Conservation (phyloP, 1,140 invertebrate species). For the Bombyx mandarina region DNA sequence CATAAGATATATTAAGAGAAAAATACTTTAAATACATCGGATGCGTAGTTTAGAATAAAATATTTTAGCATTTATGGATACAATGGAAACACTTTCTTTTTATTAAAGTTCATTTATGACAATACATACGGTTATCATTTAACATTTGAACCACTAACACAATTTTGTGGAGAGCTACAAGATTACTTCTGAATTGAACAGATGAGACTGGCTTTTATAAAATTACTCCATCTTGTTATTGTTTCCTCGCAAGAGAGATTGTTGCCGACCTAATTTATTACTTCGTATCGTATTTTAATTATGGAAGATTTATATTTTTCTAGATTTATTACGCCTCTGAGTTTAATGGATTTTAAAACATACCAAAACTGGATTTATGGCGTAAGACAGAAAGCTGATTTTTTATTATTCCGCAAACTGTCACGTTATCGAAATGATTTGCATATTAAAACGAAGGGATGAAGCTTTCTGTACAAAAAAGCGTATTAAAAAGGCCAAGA, state of each 20-base stretch:
- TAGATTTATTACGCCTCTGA: constrained; percentile 17
- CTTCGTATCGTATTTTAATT: constrained; percentile 28
- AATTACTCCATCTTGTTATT: constrained; percentile 9
- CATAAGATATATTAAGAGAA: constrained; percentile 29
- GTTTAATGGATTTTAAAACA: constrained; percentile 11
- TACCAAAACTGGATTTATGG: constrained; percentile 6
- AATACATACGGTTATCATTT: too few relatives aligned
- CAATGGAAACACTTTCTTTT: too few relatives aligned
- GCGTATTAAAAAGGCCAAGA: too few relatives aligned
- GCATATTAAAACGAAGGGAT: constrained; percentile 11
- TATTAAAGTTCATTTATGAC: too few relatives aligned
- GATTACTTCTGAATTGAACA: not conserved
- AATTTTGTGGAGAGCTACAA: too few relatives aligned
- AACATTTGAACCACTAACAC: too few relatives aligned
- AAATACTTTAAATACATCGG: constrained; percentile 24
- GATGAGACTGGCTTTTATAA: constrained; percentile 6
- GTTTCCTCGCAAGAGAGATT: constrained; percentile 6
- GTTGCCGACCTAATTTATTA: constrained; percentile 21
- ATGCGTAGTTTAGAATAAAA: too few relatives aligned
- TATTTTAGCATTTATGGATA: too few relatives aligned
- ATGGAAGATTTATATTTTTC: constrained; percentile 21
- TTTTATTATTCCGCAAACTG: constrained; percentile 9
- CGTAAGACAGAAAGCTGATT: constrained; percentile 4
- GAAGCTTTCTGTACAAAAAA: too few relatives aligned
- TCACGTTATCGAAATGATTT: constrained; percentile 12